phyloP scores from a whole-genome alignment of 2,113 vertebrate species.

The Halichoerus grypus region DNA sequence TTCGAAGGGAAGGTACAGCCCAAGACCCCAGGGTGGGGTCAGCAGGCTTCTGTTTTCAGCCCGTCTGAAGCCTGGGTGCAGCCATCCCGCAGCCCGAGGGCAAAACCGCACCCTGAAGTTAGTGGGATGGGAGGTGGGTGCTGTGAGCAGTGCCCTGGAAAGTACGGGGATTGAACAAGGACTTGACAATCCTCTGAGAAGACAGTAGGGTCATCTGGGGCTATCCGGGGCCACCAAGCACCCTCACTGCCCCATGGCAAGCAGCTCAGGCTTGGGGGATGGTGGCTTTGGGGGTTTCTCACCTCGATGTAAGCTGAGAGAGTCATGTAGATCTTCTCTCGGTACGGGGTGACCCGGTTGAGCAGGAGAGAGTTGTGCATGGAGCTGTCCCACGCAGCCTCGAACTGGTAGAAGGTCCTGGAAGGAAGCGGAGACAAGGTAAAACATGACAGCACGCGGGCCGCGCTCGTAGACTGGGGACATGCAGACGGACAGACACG shows the following conservation, averaged over 20 bases:
- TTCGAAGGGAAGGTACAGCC: neutral
- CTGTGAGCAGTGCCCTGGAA: fast-evolving
- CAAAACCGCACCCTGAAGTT: neutral
- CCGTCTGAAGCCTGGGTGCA: neutral
- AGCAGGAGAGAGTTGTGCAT: slow-evolving; percentile 99
- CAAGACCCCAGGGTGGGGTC: fast-evolving
- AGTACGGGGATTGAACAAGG: neutral
- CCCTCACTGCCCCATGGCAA: fast-evolving
- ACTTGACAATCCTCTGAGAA: neutral
- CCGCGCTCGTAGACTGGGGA: neutral
- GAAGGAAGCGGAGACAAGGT: slow-evolving; percentile 53
- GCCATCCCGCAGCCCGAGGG: no score
- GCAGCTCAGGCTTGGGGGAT: fast-evolving
- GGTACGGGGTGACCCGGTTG: slow-evolving; percentile 96
- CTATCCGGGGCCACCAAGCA: neutral
- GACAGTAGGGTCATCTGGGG: fast-evolving
- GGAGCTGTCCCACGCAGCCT: slow-evolving; percentile 98
- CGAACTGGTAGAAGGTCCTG: slow-evolving; percentile 98
- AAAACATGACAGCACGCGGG: neutral
- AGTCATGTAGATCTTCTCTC: slow-evolving; percentile 99
- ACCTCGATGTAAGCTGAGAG: slow-evolving; percentile 98
- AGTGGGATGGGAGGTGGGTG: fast-evolving
- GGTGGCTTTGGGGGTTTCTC: slow-evolving; percentile 45
- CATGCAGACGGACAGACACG: slow-evolving; percentile 69
- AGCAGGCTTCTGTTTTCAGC: neutral